Evolutionary conservation across 1,140 invertebrate genomes (phyloP), one percentile per base, ranked within the genome.

Genomic region (Pantala flavescens): DNA sequence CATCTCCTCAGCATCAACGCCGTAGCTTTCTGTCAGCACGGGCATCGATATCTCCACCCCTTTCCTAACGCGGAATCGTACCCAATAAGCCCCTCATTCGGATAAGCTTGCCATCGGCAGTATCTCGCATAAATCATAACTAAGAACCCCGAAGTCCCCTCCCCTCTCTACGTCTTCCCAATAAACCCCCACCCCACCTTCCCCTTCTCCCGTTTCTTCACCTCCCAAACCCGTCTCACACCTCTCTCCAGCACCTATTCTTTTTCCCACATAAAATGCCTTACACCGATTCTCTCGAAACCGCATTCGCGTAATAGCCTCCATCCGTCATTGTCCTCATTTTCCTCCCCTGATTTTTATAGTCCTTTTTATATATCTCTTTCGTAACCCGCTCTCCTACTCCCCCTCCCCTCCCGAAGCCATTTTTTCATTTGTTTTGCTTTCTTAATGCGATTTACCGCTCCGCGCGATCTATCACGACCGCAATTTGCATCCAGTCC

Each of bases 381-480:
- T 21, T 21, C 12, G 16, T 63, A 63, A 16, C 49, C 49, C 49
- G 12, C 49, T 12, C 49, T 63, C 49, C 49, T 21, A 3, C 49
- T 7, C 49, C 49, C 49, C 49, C 43, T 49, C 43, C 43, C 43
- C 49, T 63, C 12, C n/a, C 49, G 49, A 63, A 63, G 49, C 49
- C 14, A 63, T 63, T 63, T 63, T 63, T 63, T 63, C 49, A 21
- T 63, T 63, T 63, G 49, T 63, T 63, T 63, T 21, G 49, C 49
- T 63, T 63, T 63, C 49, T 63, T 63, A 63, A 63, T 63, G 49
- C 49, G 49, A 63, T 63, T 63, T 63, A 63, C 49, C n/a, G 49
- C 49, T 63, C 49, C 49, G 49, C 49, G 49, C 49, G 3, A 63
- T 63, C 49, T 63, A 63, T 63, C 49, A 63, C 14, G 3, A 7